These are phyloP conservation scores for Dolichopus griseipennis DNA, from an alignment of 2,888 invertebrate genomes.

Conservation along the genomic window DNA sequence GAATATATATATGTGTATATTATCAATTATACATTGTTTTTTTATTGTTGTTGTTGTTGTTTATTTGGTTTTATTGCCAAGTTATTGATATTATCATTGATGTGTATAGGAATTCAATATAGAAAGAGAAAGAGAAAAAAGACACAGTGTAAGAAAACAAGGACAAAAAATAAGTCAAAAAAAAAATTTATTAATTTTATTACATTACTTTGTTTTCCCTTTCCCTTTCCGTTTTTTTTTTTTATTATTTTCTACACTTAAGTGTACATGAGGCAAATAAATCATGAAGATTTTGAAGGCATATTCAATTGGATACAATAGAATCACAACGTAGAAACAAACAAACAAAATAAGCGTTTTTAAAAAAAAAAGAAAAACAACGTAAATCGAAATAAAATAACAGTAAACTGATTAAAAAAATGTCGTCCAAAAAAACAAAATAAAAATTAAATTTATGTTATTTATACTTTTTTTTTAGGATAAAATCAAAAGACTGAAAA, in stretches of 20 bases:
- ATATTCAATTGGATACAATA: not conserved
- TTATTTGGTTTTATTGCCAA: not conserved
- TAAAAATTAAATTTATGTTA: not conserved
- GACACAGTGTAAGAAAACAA: not conserved
- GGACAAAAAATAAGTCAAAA: not conserved
- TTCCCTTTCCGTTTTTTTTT: too few species aligned
- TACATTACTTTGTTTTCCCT: not conserved
- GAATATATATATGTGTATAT: not conserved
- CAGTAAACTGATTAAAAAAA: not conserved
- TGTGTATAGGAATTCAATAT: not conserved
- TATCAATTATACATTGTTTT: not conserved
- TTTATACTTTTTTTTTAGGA: too few species aligned
- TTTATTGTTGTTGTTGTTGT: not conserved
- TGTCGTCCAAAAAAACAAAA: conserved; percentile 5
- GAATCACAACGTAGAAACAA: not conserved
- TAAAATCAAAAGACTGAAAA: not conserved
- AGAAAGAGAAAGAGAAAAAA: not conserved
- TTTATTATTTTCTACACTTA: not conserved
- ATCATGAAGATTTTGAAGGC: not conserved
- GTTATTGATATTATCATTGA: not conserved
- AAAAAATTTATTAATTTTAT: conserved; percentile 1
- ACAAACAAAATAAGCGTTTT: not conserved
- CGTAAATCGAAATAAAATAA: too few species aligned
- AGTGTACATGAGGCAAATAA: not conserved
- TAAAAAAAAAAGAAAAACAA: too few species aligned